Percentiles rank a stretch among this genome's conserved stretches.
phyloP scores from a whole-genome alignment of 2,113 vertebrate genomes.

The Falco punctatus region DNA sequence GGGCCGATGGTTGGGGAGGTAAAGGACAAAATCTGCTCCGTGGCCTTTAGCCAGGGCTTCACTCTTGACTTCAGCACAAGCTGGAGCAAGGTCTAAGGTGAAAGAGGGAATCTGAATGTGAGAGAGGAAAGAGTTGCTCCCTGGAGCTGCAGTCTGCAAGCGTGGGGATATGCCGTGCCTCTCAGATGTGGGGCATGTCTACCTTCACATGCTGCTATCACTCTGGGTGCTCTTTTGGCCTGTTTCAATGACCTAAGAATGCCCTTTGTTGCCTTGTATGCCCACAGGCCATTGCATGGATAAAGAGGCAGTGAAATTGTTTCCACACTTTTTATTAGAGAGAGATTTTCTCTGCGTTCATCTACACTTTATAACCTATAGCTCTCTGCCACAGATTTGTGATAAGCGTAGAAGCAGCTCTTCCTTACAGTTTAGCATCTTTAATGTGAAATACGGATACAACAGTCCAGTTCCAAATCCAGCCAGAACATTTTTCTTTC shows the following conservation, averaged over 20 bases:
- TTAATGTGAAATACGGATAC: neutral
- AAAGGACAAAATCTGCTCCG: neutral
- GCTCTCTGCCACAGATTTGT: neutral
- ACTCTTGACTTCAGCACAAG: neutral
- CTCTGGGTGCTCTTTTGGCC: neutral
- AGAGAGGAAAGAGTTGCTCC: neutral
- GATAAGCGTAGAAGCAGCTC: neutral
- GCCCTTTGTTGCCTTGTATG: neutral
- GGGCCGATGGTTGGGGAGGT: neutral
- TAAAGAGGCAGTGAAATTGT: neutral
- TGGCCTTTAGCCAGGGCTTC: neutral
- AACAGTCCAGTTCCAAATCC: neutral
- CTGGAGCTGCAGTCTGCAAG: neutral
- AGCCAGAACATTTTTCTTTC: slow-evolving; percentile 4
- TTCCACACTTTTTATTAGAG: neutral
- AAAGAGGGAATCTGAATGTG: neutral
- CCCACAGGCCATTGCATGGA: neutral
- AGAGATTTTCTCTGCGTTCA: neutral
- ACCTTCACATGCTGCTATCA: neutral
- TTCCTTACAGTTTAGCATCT: neutral
- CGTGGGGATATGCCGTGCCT: neutral
- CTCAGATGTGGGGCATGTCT: neutral
- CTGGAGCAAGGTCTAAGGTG: neutral
- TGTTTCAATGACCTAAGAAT: neutral
- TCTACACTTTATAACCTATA: neutral